Conservation (phyloP, 2,888 invertebrate species). For the Tridacna gigas region DNA sequence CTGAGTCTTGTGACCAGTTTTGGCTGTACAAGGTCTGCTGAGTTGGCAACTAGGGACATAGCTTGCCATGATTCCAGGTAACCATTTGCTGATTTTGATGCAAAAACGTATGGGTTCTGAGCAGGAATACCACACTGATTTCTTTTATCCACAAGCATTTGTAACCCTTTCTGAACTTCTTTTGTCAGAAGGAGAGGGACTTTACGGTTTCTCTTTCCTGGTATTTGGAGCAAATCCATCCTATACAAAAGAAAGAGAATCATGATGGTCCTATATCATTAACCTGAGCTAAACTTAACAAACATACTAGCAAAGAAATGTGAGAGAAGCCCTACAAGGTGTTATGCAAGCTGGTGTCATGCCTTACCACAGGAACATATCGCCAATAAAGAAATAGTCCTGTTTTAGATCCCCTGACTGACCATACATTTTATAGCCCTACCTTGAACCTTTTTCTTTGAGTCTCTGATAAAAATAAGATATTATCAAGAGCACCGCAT, state of each 20-base stretch:
- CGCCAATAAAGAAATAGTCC: no score
- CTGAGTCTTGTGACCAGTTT: background rate
- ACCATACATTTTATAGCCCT: no score
- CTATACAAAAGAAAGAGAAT: background rate
- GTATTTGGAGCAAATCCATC: background rate
- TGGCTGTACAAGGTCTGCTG: background rate
- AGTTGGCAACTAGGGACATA: background rate
- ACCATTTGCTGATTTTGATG: background rate
- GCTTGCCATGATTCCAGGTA: slow-evolving; percentile 6
- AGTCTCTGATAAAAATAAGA: no score
- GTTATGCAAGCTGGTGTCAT: no score
- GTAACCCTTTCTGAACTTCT: background rate
- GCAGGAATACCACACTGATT: background rate
- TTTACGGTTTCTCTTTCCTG: background rate
- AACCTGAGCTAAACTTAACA: background rate
- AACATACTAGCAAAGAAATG: no score
- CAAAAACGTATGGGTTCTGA: background rate
- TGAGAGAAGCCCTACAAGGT: no score
- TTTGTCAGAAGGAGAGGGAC: background rate
- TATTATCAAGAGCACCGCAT: no score
- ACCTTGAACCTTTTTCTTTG: no score
- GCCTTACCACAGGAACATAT: no score
- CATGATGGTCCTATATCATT: slow-evolving; percentile 1
- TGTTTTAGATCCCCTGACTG: no score
- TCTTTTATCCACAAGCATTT: background rate